Conservation (phyloP, 2,888 invertebrate species). For the Leucoma salicis region DNA sequence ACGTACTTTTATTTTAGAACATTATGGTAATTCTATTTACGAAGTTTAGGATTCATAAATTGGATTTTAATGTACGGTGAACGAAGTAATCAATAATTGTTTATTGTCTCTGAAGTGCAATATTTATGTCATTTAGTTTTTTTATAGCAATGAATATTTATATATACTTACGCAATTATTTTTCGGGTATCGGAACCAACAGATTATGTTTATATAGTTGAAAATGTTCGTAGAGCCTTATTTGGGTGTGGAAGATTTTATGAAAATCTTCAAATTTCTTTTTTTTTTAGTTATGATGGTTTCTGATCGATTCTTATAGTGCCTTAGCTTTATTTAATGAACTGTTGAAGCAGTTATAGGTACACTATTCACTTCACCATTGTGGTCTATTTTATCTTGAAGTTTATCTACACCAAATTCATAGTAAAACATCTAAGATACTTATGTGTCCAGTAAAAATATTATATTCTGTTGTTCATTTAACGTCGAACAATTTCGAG, state of each 20-base stretch:
- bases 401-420: no score
- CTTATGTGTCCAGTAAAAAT: neutral
- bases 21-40: conserved; percentile 8
- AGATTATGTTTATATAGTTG: neutral
- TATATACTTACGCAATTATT: no score
- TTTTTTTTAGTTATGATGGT: no score
- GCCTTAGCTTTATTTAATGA: conserved; percentile 40
- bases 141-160: neutral
- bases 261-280: no score
- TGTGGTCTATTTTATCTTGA: no score
- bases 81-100: neutral
- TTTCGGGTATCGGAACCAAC: neutral
- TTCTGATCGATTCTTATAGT: conserved; percentile 39
- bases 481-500: neutral
- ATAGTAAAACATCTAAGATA: neutral
- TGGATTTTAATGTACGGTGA: neutral
- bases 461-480: neutral
- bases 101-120: neutral
- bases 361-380: neutral
- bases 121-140: neutral
- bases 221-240: neutral
- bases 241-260: neutral
- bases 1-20: conserved; percentile 21
- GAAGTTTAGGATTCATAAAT: conserved; percentile 12
- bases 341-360: neutral